Conservation (phyloP, 2,113 vertebrate genomes). For the Pleuronectes platessa region DNA sequence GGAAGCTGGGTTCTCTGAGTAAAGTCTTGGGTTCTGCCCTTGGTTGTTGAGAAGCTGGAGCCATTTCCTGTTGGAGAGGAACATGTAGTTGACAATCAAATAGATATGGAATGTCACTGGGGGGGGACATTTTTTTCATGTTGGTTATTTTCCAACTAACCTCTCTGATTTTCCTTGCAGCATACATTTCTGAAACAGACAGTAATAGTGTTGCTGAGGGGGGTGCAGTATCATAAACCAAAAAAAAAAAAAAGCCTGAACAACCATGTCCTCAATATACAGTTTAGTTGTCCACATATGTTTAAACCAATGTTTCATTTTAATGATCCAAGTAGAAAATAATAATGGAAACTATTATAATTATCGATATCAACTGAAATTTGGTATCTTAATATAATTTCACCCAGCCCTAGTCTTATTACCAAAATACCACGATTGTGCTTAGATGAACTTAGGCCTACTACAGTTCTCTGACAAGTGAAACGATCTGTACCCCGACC, state of each 20-base stretch:
- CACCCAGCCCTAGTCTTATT: too few relatives aligned
- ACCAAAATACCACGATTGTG: not conserved
- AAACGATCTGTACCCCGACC: constrained; percentile 5
- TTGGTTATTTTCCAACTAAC: constrained; percentile 61
- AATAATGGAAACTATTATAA: too few relatives aligned
- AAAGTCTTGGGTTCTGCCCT: constrained; percentile 55
- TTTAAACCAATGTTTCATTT: not conserved
- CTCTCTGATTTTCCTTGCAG: constrained; percentile 74
- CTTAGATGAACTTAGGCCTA: not conserved
- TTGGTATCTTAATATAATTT: too few relatives aligned
- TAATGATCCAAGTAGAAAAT: not conserved
- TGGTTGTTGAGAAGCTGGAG: constrained; percentile 52
- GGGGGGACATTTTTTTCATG: not conserved
- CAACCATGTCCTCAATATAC: not conserved
- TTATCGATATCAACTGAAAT: too few relatives aligned
- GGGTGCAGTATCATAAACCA: constrained; percentile 1
- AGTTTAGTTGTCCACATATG: not conserved
- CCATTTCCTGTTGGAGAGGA: constrained; percentile 61
- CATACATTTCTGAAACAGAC: constrained; percentile 74
- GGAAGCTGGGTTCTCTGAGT: constrained; percentile 51
- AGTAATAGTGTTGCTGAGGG: constrained; percentile 34
- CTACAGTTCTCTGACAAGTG: not conserved
- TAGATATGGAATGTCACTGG: not conserved
- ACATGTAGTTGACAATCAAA: not conserved
- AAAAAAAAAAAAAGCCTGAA: not conserved